Percentiles rank a stretch among this genome's conserved stretches.
Conservation (phyloP, 2,113 vertebrate genomes). For the Hystrix brachyura region DNA sequence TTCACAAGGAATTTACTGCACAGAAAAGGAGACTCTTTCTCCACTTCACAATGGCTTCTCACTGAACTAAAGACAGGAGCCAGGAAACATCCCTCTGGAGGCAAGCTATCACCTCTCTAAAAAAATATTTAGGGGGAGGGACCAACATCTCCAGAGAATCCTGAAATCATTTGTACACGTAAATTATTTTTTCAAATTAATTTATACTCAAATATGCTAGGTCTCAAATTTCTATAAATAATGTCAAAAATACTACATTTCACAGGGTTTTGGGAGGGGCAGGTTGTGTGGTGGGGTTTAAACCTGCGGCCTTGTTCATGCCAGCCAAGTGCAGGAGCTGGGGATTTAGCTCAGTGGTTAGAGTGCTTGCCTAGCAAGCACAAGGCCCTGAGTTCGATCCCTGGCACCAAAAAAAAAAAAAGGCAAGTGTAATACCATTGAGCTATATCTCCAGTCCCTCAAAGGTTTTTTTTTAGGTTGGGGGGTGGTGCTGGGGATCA, state of each 20-base stretch:
- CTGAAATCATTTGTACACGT: not conserved
- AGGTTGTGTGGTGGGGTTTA: not conserved
- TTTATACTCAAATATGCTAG: conserved; percentile 16
- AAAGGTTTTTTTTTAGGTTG: no score
- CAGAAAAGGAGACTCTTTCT: conserved; percentile 49
- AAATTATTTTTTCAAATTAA: conserved; percentile 33
- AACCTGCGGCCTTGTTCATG: not conserved
- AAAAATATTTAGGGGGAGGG: not conserved
- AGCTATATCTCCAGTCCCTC: no score
- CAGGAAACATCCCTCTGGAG: conserved; percentile 14
- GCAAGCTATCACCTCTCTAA: not conserved
- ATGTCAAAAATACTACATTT: conserved; percentile 20
- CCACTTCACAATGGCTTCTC: conserved; percentile 33
- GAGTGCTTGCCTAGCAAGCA: no score
- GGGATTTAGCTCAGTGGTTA: no score
- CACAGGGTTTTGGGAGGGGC: not conserved
- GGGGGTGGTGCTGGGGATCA: not conserved
- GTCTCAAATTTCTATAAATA: conserved; percentile 47
- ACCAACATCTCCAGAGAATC: conserved; percentile 4
- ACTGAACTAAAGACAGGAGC: conserved; percentile 1
- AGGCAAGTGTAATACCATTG: no score
- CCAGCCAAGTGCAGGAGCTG: not conserved
- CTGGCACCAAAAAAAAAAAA: no score
- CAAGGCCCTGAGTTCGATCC: no score
- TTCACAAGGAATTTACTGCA: conserved; percentile 23